Evolutionary conservation across 2,888 invertebrate genomes (phyloP), one percentile per base, ranked within the genome.

Genomic region (Nemapogon koenigi): DNA sequence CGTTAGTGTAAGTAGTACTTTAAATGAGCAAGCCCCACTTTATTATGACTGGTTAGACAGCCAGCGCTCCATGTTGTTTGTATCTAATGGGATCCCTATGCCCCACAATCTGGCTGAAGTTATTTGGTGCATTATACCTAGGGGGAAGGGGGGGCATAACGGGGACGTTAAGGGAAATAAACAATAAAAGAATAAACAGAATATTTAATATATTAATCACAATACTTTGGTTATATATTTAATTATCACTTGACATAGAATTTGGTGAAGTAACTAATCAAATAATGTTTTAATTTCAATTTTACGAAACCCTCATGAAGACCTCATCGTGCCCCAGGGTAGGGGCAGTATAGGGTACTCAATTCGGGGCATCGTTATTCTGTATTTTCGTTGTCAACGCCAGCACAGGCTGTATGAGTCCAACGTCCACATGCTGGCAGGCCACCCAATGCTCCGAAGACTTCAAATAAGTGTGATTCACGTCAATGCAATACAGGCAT

Each of bases 371-470:
- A 22, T n/a, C n/a, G n/a, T 45, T 49, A 46, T 42, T 49, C 46
- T 17, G n/a, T 3, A 39, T 49, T 31, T 13, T 38, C 49, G 36
- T 51, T 46, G 31, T 48, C 46, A 8, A 51, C 48, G 30, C 47
- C 46, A 32, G 49, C 29, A 29, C 29, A 29, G n/a, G 29, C 29
- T 29, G 29, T 29, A 29, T 29, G 29, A 11, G n/a, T 7, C 29
- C 29, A 29, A 6, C 11, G 29, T 29, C 29, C 11, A 29, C 29
- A 29, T 29, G 29, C 11, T 29, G 29, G 29, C 29, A 29, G 14
- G 29, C 29, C 29, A 13, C 29, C 29, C 14, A 29, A 29, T 11
- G 14, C 29, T 13, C 29, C 29, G 29, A 29, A 29, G 29, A 29
- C 29, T 29, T 11, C 29, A 11, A 29, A 29, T 6, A 29, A 29